These are phyloP conservation scores for Spheniscus mendiculus DNA, from an alignment of 2,113 vertebrate species.

Conservation along the genomic window DNA sequence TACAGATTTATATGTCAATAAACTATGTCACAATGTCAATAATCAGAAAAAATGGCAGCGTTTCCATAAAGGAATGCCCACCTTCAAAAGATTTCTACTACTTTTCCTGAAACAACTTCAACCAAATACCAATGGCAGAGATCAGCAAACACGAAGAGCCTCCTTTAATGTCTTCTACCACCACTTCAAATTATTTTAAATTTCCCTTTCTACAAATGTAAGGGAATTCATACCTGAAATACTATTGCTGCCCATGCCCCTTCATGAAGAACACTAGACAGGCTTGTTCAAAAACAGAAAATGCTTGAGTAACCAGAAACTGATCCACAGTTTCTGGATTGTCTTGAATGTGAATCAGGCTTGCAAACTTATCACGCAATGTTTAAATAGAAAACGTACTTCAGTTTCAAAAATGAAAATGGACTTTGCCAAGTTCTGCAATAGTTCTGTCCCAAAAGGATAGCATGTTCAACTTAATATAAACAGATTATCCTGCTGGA, in stretches of 20 bases:
- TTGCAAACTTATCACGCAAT: constrained; percentile 74
- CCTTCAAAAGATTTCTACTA: neutral
- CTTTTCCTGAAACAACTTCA: neutral
- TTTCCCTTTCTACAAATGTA: constrained; percentile 66
- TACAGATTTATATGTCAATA: neutral
- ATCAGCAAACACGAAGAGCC: constrained; percentile 29
- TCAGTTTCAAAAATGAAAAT: constrained; percentile 72
- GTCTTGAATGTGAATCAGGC: constrained; percentile 73
- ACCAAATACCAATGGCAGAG: neutral
- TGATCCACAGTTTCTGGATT: constrained; percentile 67
- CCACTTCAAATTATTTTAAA: constrained; percentile 56
- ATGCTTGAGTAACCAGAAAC: constrained; percentile 73
- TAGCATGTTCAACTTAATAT: constrained; percentile 77
- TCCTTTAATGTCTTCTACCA: constrained; percentile 24
- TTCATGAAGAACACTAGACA: constrained; percentile 69
- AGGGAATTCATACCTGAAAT: constrained; percentile 69
- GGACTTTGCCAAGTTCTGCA: constrained; percentile 72
- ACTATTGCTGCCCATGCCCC: constrained; percentile 58
- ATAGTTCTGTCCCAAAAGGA: constrained; percentile 74
- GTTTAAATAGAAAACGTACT: constrained; percentile 75
- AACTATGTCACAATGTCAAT: neutral
- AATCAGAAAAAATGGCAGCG: neutral
- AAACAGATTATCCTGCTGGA: constrained; percentile 74
- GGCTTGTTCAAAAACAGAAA: constrained; percentile 61
- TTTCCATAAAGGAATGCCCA: constrained; percentile 13